These are phyloP conservation scores for Pocillopora damicornis DNA, from an alignment of 64 coral and sea anemone genomes.

Conservation along the genomic window DNA sequence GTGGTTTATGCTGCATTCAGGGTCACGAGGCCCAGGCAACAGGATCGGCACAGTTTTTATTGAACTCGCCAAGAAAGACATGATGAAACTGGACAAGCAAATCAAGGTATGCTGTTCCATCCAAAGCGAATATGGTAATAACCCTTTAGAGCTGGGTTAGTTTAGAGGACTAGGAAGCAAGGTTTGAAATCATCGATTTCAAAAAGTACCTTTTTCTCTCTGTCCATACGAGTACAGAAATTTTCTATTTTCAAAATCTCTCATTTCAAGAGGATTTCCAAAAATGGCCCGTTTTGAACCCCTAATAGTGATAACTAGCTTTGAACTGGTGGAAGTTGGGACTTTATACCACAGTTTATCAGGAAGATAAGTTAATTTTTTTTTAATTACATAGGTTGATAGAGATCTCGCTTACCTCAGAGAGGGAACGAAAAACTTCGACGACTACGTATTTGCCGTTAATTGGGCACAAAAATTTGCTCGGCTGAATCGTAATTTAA, in stretches of 20 bases:
- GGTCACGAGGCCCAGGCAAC: constrained; percentile 86
- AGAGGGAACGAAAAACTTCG: constrained; percentile 73
- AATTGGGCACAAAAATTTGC: constrained; percentile 87
- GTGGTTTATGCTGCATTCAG: constrained; percentile 92
- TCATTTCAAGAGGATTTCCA: too few relatives aligned
- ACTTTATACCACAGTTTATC: constrained; percentile 29
- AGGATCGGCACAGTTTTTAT: constrained; percentile 84
- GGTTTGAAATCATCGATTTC: too few relatives aligned
- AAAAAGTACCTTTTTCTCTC: too few relatives aligned
- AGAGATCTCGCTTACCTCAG: constrained; percentile 73
- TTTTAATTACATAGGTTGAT: constrained; percentile 45
- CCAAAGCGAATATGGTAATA: neutral
- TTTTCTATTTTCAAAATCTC: too few relatives aligned
- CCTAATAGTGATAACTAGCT: too few relatives aligned
- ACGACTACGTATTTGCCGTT: constrained; percentile 80
- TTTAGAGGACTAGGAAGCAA: too few relatives aligned
- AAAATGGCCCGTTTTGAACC: too few relatives aligned
- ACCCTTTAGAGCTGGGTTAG: too few relatives aligned
- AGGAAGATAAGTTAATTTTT: constrained; percentile 4
- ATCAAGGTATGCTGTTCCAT: constrained; percentile 36
- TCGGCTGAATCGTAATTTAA: constrained; percentile 65
- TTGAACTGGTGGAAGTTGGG: neutral
- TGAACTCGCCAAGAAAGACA: constrained; percentile 90
- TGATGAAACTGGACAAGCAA: constrained; percentile 70
- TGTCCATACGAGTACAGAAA: too few relatives aligned